Conservation (phyloP, 2,888 invertebrate genomes). For the Parnassius glacialis region DNA sequence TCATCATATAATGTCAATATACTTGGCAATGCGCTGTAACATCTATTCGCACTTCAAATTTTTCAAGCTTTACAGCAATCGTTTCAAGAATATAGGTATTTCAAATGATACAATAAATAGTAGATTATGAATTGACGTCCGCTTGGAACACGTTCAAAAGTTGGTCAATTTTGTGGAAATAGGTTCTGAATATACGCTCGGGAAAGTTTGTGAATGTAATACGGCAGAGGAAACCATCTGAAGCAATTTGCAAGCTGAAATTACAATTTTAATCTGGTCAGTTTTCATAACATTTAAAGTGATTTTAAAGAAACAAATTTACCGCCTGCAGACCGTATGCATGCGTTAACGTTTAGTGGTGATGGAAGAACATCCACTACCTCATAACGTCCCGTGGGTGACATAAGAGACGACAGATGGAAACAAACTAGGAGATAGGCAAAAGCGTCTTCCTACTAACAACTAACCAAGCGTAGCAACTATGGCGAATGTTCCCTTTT, state of each 20-base stretch:
- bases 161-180: slow-evolving; percentile 45
- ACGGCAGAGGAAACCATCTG: neutral
- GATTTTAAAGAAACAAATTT: too few relatives aligned
- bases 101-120: slow-evolving; percentile 52
- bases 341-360: too few relatives aligned
- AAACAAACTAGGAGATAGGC: too few relatives aligned
- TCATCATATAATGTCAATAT: slow-evolving; percentile 2
- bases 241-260: neutral
- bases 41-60: slow-evolving; percentile 31
- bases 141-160: slow-evolving; percentile 59
- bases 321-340: too few relatives aligned
- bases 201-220: slow-evolving; percentile 31
- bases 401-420: too few relatives aligned
- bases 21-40: slow-evolving; percentile 12
- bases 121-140: slow-evolving; percentile 42
- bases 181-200: slow-evolving; percentile 43
- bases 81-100: slow-evolving; percentile 33
- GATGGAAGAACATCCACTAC: too few relatives aligned
- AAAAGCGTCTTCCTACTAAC: too few relatives aligned
- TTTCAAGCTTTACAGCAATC: slow-evolving; percentile 32
- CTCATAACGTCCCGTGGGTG: too few relatives aligned
- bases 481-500: too few relatives aligned
- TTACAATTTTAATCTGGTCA: neutral
- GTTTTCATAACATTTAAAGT: too few relatives aligned
- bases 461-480: too few relatives aligned